A percentile compares a stretch with the other conserved stretches of the same genome.
phyloP scores from a whole-genome alignment of 2,113 vertebrate species.

The Orycteropus afer region DNA sequence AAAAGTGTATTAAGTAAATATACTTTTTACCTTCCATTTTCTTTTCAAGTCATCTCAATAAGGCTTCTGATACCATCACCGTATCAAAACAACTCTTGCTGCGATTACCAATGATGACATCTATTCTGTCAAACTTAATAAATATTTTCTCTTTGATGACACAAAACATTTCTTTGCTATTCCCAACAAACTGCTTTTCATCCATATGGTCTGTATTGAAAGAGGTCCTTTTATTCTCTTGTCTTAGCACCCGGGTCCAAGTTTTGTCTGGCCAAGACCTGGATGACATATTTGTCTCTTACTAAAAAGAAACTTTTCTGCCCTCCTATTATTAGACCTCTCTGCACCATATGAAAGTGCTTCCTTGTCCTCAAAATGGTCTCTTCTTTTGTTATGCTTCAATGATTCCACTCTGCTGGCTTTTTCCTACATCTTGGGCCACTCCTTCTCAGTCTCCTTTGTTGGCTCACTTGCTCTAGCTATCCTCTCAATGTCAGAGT shows the following conservation, averaged over 20 bases:
- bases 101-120: constrained; percentile 14
- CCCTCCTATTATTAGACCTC: not conserved
- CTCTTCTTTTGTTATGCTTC: not conserved
- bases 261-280: not conserved
- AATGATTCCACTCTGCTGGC: not conserved
- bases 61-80: not conserved
- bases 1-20: not conserved
- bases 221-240: not conserved
- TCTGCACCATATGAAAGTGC: not conserved
- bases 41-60: not conserved
- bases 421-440: not conserved
- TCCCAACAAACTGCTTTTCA: not conserved
- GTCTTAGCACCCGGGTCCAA: not conserved
- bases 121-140: not conserved
- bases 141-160: not conserved
- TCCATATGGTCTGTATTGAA: not conserved
- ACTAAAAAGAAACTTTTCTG: not conserved
- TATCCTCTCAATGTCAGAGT: not conserved
- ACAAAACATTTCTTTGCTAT: not conserved
- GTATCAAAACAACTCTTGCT: not conserved
- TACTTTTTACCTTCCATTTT: not conserved
- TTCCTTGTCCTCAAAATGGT: constrained; percentile 18
- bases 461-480: not conserved
- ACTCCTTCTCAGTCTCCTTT: not conserved
- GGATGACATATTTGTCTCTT: not conserved